Conservation (phyloP, 2,888 invertebrate genomes). For the Brachylomia viminalis region DNA sequence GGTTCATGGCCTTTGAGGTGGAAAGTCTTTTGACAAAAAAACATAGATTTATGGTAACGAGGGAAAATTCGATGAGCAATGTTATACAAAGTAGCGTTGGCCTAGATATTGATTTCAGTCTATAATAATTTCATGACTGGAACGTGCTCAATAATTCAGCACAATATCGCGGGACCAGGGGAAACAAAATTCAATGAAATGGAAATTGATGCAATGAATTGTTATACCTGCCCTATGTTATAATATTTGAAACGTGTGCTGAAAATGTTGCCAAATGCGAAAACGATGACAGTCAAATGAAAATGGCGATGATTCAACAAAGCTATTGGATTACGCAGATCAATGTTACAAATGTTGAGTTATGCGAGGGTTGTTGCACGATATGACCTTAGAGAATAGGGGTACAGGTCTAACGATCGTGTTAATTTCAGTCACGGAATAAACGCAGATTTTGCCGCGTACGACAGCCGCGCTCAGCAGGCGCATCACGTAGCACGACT, state of each 20-base stretch:
- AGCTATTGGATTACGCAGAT: conserved; percentile 45
- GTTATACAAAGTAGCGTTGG: conserved; percentile 26
- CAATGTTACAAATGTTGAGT: conserved; percentile 42
- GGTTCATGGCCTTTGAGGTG: conserved; percentile 50
- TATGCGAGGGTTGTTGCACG: conserved; percentile 44
- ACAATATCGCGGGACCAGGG: conserved; percentile 27
- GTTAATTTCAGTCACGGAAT: conserved; percentile 65
- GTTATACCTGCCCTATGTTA: conserved; percentile 29
- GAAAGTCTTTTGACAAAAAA: conserved; percentile 55
- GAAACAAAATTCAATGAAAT: conserved; percentile 54
- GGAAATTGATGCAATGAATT: conserved; percentile 52
- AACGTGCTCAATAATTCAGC: conserved; percentile 50
- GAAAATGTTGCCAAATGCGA: conserved; percentile 43
- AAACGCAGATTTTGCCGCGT: conserved; percentile 69
- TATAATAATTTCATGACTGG: conserved; percentile 41
- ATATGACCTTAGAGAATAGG: conserved; percentile 62
- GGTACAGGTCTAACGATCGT: conserved; percentile 58
- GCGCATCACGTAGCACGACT: conserved; percentile 75
- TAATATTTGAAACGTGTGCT: conserved; percentile 39
- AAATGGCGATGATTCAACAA: conserved; percentile 35
- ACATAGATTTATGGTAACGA: conserved; percentile 40
- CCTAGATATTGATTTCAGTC: conserved; percentile 36
- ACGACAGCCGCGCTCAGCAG: conserved; percentile 64
- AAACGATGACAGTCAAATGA: conserved; percentile 44
- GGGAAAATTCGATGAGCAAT: conserved; percentile 29